phyloP scores from a whole-genome alignment of 2,113 vertebrate species.

The Menura novaehollandiae region DNA sequence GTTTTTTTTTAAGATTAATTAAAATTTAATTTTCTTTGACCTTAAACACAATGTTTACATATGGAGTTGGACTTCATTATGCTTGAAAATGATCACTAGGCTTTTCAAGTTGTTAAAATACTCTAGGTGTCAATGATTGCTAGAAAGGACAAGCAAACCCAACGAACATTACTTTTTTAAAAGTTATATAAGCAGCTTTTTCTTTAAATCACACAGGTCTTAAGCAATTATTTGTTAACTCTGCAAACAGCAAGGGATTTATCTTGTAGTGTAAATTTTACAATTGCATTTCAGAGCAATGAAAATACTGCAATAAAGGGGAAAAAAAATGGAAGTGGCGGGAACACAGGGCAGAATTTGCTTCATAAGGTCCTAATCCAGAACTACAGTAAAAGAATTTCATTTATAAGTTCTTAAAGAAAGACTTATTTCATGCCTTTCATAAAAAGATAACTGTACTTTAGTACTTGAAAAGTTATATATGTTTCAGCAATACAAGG shows the following conservation, averaged over 20 bases:
- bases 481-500: not conserved
- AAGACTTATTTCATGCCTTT: not conserved
- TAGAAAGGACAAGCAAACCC: not conserved
- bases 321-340: not conserved
- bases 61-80: not conserved
- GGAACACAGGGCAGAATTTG: not conserved
- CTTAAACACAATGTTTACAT: not conserved
- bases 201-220: not conserved
- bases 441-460: not conserved
- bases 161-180: not conserved
- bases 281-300: not conserved
- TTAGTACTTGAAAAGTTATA: not conserved
- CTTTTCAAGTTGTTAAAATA: not conserved
- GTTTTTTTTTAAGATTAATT: not conserved
- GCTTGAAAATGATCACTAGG: not conserved
- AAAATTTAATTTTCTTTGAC: not conserved
- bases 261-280: not conserved
- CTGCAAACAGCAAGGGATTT: not conserved
- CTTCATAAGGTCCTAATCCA: not conserved
- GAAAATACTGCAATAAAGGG: not conserved
- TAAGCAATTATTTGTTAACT: not conserved
- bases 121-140: not conserved
- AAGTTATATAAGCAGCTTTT: not conserved
- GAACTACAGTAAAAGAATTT: not conserved
- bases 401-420: not conserved